Percentiles rank a stretch among this genome's conserved stretches.
Conservation (phyloP, 2,113 vertebrate genomes). For the Mionectes macconnelli region DNA sequence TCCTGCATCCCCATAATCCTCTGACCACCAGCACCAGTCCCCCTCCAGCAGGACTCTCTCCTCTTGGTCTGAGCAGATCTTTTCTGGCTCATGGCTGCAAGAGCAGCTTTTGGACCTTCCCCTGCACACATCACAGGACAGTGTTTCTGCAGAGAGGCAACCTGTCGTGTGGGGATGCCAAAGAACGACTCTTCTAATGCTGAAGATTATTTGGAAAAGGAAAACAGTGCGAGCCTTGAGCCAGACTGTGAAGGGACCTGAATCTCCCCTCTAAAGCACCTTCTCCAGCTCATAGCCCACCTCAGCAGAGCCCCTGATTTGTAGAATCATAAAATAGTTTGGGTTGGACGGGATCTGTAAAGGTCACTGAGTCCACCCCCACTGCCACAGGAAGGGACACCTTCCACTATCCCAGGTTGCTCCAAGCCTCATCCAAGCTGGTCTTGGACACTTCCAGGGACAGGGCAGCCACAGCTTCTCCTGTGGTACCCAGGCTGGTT, state of each 20-base stretch:
- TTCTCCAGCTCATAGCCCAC: background rate
- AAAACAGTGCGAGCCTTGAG: background rate
- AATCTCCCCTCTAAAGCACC: background rate
- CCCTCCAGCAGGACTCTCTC: background rate
- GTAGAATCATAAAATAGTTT: background rate
- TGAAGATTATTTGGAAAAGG: background rate
- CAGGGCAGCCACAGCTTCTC: background rate
- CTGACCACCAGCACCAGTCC: background rate
- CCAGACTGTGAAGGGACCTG: rapidly evolving
- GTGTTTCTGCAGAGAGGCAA: slow-evolving; percentile 18
- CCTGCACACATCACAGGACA: background rate
- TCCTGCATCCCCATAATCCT: rapidly evolving
- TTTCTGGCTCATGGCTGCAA: background rate
- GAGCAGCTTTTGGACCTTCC: background rate
- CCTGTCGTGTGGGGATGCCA: slow-evolving; percentile 15
- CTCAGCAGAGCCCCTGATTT: background rate
- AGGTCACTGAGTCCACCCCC: background rate
- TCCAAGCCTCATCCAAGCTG: background rate
- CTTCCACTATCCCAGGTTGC: rapidly evolving
- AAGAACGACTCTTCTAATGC: background rate
- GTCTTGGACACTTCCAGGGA: background rate
- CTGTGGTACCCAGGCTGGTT: background rate
- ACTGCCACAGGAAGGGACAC: background rate
- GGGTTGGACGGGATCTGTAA: background rate
- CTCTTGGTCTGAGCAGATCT: rapidly evolving